phyloP scores from a whole-genome alignment of 2,113 vertebrate genomes.

The Pachycephala philippinensis region DNA sequence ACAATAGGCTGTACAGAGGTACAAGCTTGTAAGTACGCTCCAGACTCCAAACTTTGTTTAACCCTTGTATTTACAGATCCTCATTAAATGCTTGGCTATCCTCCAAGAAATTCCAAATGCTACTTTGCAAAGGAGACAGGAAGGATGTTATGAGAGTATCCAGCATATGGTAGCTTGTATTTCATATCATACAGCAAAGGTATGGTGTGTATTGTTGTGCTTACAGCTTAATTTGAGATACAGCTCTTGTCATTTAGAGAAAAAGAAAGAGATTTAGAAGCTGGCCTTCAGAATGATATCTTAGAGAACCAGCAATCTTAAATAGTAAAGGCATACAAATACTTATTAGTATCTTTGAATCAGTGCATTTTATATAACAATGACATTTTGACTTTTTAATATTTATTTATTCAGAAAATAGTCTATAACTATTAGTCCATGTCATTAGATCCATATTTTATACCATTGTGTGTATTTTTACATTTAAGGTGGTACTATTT shows the following conservation, averaged over 20 bases:
- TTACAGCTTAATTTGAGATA: neutral
- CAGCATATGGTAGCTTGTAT: slow-evolving; percentile 91
- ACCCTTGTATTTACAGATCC: slow-evolving; percentile 76
- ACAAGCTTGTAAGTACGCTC: neutral
- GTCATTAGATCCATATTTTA: neutral
- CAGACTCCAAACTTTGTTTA: neutral
- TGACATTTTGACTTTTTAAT: neutral
- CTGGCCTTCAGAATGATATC: neutral
- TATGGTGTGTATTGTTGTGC: slow-evolving; percentile 48
- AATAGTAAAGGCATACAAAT: neutral
- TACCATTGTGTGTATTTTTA: neutral
- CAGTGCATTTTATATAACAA: neutral
- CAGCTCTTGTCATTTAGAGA: neutral
- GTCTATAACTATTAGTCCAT: neutral
- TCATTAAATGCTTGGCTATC: slow-evolving; percentile 86
- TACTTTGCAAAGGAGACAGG: slow-evolving; percentile 70
- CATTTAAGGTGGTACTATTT: neutral
- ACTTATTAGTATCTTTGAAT: neutral
- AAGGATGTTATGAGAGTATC: slow-evolving; percentile 73
- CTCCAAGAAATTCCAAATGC: slow-evolving; percentile 80
- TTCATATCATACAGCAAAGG: slow-evolving; percentile 87
- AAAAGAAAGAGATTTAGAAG: neutral
- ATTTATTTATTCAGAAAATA: neutral
- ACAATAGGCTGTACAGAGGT: neutral
- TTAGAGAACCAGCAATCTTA: neutral